Conservation (phyloP, 2,797 vertebrate species). For the Varecia variegata region DNA sequence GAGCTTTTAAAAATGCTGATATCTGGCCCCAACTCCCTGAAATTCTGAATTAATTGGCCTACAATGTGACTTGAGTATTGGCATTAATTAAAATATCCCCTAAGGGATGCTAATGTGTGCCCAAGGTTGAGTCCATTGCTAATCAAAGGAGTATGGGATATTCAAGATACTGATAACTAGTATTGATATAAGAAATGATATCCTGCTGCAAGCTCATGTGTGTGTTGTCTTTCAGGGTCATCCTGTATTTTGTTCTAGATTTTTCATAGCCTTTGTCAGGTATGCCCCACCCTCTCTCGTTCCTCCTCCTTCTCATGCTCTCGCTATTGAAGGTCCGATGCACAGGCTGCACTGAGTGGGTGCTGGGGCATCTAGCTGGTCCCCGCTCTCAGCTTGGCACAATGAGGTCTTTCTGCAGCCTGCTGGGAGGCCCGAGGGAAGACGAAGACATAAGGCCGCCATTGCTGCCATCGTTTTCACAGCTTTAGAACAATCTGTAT, state of each 20-base stretch:
- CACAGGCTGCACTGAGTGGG: background rate
- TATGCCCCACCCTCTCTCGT: background rate
- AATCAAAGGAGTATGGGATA: background rate
- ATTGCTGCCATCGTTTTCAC: background rate
- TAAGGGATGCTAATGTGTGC: background rate
- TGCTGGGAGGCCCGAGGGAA: rapidly evolving
- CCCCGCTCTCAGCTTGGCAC: background rate
- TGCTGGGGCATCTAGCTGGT: background rate
- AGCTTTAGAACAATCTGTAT: constrained; percentile 58
- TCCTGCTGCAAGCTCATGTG: too few species aligned
- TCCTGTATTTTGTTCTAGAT: background rate
- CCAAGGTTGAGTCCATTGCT: background rate
- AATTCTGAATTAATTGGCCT: background rate
- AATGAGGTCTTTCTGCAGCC: background rate
- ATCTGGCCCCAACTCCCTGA: background rate
- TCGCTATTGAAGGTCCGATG: background rate
- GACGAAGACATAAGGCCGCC: background rate
- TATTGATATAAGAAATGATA: background rate
- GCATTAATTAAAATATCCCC: background rate
- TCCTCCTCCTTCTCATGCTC: background rate
- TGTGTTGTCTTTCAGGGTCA: background rate
- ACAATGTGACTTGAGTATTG: background rate
- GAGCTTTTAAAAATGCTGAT: background rate
- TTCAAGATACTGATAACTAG: background rate
- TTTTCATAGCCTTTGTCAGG: background rate